Evolutionary conservation across 1,140 invertebrate species (phyloP).

Genomic region (Stenopsyche tienmushanensis): DNA sequence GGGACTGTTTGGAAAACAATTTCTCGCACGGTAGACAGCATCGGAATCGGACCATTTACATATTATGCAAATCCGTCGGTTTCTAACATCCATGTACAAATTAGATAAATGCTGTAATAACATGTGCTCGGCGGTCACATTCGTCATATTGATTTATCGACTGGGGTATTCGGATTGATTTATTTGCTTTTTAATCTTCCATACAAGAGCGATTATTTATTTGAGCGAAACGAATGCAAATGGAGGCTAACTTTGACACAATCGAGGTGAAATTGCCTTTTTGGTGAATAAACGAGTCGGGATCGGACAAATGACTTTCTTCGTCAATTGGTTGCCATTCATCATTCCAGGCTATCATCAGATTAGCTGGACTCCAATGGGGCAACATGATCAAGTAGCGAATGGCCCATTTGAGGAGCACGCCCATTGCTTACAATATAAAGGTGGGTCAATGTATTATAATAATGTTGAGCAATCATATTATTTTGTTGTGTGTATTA

Average conservation of each 20-base stretch:
- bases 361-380: too few species aligned
- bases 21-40: not conserved
- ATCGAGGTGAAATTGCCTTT: not conserved
- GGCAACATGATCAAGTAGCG: too few species aligned
- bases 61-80: constrained; percentile 1
- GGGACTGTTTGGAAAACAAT: not conserved
- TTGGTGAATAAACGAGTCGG: not conserved
- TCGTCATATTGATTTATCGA: not conserved
- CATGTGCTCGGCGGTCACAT: not conserved
- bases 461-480: too few species aligned
- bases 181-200: not conserved
- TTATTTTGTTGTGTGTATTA: too few species aligned
- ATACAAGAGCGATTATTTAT: not conserved
- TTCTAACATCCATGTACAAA: not conserved
- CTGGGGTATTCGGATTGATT: not conserved
- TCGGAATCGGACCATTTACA: not conserved
- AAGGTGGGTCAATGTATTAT: not conserved
- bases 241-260: not conserved
- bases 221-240: too few species aligned
- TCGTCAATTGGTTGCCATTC: too few species aligned
- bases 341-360: too few species aligned
- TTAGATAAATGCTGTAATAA: not conserved
- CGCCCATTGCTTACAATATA: not conserved
- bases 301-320: not conserved
- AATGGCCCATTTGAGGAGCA: not conserved